Evolutionary conservation across 1,140 invertebrate genomes (phyloP).

Genomic region (Caenorhabditis elegans): DNA sequence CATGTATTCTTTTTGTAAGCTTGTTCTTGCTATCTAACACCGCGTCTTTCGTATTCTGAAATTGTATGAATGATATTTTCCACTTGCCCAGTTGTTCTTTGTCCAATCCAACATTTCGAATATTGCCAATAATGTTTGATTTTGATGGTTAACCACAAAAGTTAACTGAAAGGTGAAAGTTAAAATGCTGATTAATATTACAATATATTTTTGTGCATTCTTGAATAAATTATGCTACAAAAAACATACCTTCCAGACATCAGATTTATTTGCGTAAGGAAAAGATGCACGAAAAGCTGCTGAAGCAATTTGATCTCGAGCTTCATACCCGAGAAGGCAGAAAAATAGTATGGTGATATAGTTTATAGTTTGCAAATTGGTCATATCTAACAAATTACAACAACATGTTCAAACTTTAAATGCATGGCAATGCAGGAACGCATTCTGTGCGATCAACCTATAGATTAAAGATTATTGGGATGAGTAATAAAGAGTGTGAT

Average conservation of each 20-base stretch:
- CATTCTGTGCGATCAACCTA: too few species aligned
- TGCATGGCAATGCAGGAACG: too few species aligned
- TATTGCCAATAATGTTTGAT: neutral
- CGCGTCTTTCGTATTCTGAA: slow-evolving; percentile 82
- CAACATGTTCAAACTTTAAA: too few species aligned
- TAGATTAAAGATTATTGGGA: too few species aligned
- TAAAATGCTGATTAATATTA: too few species aligned
- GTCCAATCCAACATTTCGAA: neutral
- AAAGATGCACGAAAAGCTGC: neutral
- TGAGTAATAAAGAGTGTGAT: too few species aligned
- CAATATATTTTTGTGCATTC: too few species aligned
- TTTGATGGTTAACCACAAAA: neutral
- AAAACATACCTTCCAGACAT: neutral
- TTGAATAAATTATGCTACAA: too few species aligned
- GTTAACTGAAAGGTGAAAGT: neutral
- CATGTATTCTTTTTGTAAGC: slow-evolving; percentile 82
- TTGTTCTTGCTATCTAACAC: slow-evolving; percentile 89
- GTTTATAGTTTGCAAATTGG: neutral
- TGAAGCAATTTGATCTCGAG: neutral
- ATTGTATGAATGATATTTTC: slow-evolving; percentile 66
- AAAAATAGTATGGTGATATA: neutral
- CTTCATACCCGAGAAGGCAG: neutral
- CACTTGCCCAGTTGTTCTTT: neutral
- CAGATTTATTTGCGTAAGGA: neutral
- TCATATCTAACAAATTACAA: too few species aligned